Base-by-base conservation (phyloP, 2,797 vertebrate genomes). In the Buphagus erythrorhynchus region DNA sequence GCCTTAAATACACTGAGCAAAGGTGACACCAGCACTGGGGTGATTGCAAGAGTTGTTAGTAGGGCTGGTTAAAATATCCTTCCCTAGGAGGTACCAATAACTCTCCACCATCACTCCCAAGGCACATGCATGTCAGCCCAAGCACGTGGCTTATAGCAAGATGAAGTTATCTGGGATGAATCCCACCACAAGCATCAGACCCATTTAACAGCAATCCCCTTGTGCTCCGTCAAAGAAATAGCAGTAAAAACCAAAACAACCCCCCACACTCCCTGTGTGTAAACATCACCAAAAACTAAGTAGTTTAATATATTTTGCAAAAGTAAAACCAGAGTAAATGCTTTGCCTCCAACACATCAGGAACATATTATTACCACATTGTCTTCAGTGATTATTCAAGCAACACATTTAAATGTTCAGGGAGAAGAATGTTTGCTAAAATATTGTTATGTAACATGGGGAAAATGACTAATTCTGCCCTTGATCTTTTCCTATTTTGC, bases 361-460 rank as follows among this genome's bases (percentile, higher is more conserved):
- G 95, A 95, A 88, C 91, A 88, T 96, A 96, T 91, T 96, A 94
- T 73, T 93, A 94, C 69, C 86, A 95, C 88, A 96, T 93, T 89
- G 86, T 93, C 95, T 95, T 95, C 93, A 55, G 81, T 73, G 82
- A 96, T 96, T 96, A 95, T 89, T 96, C 96, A 95, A 90, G 93
- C 86, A 95, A 96, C 73, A 79, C 76, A 93, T 92, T 97, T 95
- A 90, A 94, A 94, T 19, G 12, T 94, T 84, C 94, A 95, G 90
- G 91, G 95, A 96, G 82, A 97, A 93, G 87, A 96, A 95, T 94
- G 90, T 95, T 92, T 94, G 93, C 87, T 97, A 90, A 97, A 97
- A 97, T 95, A 94, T 13, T 86, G 81, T 97, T 97, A 96, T 94
- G 94, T 96, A 97, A 97, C 79, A 73, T 5, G 35, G 82, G 76